These are phyloP conservation scores for Drosophila flavopinicola DNA, from an alignment of 2,888 invertebrate genomes.

Conservation along the genomic window DNA sequence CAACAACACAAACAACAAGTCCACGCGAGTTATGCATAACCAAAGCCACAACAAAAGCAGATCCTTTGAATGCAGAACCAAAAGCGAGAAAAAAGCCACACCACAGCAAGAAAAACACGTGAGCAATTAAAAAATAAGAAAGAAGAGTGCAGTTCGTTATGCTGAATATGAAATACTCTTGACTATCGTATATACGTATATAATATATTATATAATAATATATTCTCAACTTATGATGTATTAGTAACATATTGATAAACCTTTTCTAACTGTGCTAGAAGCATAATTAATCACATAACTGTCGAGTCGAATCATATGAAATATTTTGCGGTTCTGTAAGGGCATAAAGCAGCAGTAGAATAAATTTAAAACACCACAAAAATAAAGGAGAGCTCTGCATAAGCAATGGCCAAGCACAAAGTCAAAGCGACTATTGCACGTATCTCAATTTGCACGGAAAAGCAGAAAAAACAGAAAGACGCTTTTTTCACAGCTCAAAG, in stretches of 20 bases:
- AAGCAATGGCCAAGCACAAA: constrained; percentile 39
- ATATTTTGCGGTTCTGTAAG: too few species aligned
- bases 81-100: constrained; percentile 23
- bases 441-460: constrained; percentile 35
- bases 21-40: constrained; percentile 5
- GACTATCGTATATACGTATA: neutral
- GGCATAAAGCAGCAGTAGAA: neutral
- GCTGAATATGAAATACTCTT: constrained; percentile 8
- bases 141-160: neutral
- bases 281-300: too few species aligned
- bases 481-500: constrained; percentile 1
- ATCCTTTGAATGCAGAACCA: constrained; percentile 30
- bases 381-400: neutral
- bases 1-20: constrained; percentile 13
- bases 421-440: constrained; percentile 41
- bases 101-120: constrained; percentile 56
- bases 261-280: too few species aligned
- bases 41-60: constrained; percentile 4
- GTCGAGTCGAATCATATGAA: too few species aligned
- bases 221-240: too few species aligned
- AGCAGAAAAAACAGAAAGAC: neutral
- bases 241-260: too few species aligned
- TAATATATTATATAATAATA: too few species aligned
- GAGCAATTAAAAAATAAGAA: constrained; percentile 58
- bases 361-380: neutral